Conservation (phyloP, 1,140 invertebrate genomes). For the Lordiphosa clarofinis region DNA sequence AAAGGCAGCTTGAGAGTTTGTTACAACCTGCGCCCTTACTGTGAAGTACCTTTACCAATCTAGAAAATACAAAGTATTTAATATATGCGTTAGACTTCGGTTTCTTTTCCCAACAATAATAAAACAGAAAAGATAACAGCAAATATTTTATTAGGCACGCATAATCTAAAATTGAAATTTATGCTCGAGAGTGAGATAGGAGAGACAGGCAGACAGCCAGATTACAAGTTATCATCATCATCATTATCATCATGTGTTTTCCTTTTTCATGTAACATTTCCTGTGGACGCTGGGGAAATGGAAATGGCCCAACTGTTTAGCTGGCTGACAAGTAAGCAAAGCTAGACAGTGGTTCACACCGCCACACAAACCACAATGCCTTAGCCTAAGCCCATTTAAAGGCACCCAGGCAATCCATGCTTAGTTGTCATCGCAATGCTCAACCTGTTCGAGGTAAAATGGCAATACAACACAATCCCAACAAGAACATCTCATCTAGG, state of each 20-base stretch:
- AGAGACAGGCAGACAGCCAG: slow-evolving; percentile 24
- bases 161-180: slow-evolving; percentile 76
- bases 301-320: slow-evolving; percentile 55
- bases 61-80: slow-evolving; percentile 25
- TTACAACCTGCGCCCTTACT: no score
- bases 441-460: slow-evolving; percentile 14
- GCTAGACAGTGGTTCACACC: slow-evolving; percentile 15
- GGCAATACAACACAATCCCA: slow-evolving; percentile 5
- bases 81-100: neutral
- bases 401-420: slow-evolving; percentile 35
- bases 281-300: slow-evolving; percentile 50
- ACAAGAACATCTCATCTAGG: no score
- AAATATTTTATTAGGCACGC: slow-evolving; percentile 71
- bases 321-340: slow-evolving; percentile 64
- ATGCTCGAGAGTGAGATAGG: slow-evolving; percentile 28
- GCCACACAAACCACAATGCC: slow-evolving; percentile 22
- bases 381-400: slow-evolving; percentile 26
- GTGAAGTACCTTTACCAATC: no score
- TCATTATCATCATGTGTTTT: slow-evolving; percentile 29
- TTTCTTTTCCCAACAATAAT: no score
- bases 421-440: slow-evolving; percentile 32
- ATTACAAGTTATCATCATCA: slow-evolving; percentile 60
- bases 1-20: no score
- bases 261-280: slow-evolving; percentile 60
- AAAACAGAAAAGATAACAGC: slow-evolving; percentile 35